Evolutionary conservation across 2,888 invertebrate species (phyloP).

Genomic region (Biston stratarius): DNA sequence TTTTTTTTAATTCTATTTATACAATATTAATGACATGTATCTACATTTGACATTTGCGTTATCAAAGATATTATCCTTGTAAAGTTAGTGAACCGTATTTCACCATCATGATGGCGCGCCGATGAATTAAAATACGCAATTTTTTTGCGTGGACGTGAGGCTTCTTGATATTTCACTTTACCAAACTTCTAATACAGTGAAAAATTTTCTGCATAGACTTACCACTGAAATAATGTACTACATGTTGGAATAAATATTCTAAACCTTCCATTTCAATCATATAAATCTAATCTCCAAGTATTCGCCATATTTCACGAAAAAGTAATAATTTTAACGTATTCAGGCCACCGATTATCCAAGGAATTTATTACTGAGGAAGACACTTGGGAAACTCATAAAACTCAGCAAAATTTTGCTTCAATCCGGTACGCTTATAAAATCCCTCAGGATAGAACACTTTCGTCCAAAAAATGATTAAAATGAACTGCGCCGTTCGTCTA

Average conservation of each 20-base stretch:
- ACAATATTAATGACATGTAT: too few species aligned
- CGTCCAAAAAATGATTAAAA: constrained; percentile 38
- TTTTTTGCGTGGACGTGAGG: too few species aligned
- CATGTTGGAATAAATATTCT: neutral
- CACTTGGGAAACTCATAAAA: constrained; percentile 41
- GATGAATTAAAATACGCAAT: too few species aligned
- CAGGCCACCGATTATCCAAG: constrained; percentile 37
- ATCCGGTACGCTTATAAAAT: constrained; percentile 33
- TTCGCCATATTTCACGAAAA: constrained; percentile 34
- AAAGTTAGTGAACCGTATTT: too few species aligned
- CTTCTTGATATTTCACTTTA: too few species aligned
- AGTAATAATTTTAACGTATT: constrained; percentile 42
- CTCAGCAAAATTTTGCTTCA: constrained; percentile 37
- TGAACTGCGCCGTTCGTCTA: constrained; percentile 33
- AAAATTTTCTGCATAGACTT: too few species aligned
- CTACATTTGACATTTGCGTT: too few species aligned
- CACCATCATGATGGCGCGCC: too few species aligned
- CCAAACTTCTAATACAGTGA: too few species aligned
- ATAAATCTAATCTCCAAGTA: constrained; percentile 14
- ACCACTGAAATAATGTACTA: neutral
- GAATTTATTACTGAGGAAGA: constrained; percentile 38
- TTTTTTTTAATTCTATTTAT: too few species aligned
- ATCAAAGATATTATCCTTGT: too few species aligned
- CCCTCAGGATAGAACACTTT: constrained; percentile 26
- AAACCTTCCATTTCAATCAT: constrained; percentile 12